Conservation (phyloP, 1,140 invertebrate species). For the Steinernema feltiae region DNA sequence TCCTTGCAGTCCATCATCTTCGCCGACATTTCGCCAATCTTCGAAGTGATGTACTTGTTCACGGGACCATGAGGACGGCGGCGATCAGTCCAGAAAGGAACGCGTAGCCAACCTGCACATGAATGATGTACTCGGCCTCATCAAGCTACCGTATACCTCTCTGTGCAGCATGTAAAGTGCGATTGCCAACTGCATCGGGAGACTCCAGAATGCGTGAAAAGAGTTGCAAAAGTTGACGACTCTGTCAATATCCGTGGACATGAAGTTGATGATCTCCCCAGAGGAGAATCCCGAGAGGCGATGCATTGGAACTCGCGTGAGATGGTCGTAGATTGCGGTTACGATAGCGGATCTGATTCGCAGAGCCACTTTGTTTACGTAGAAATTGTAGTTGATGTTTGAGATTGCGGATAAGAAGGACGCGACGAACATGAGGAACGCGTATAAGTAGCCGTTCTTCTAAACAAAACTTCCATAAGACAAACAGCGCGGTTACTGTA, state of each 20-base stretch:
- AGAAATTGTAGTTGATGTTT: conserved; percentile 81
- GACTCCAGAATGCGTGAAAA: conserved; percentile 92
- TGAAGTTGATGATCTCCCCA: conserved; percentile 75
- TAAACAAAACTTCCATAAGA: no score
- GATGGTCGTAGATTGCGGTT: conserved; percentile 78
- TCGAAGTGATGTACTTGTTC: conserved; percentile 80
- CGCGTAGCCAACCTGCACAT: conserved; percentile 75
- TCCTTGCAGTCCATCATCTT: conserved; percentile 89
- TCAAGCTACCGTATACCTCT: conserved; percentile 60
- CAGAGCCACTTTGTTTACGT: conserved; percentile 71
- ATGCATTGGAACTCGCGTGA: conserved; percentile 60
- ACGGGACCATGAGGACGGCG: conserved; percentile 81
- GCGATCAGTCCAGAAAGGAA: conserved; percentile 83
- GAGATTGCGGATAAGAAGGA: conserved; percentile 68
- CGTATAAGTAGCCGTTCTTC: conserved; percentile 18
- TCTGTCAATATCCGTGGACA: conserved; percentile 88
- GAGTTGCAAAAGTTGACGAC: conserved; percentile 89
- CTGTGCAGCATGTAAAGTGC: conserved; percentile 60
- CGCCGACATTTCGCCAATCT: conserved; percentile 78
- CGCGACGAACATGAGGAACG: conserved; percentile 51
- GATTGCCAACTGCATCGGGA: conserved; percentile 73
- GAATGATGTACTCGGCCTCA: not conserved
- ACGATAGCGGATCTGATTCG: conserved; percentile 69
- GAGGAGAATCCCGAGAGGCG: conserved; percentile 39
- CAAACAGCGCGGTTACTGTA: no score